These are phyloP conservation scores for Leptinotarsa juncta DNA, from an alignment of 2,888 invertebrate species.

Conservation along the genomic window DNA sequence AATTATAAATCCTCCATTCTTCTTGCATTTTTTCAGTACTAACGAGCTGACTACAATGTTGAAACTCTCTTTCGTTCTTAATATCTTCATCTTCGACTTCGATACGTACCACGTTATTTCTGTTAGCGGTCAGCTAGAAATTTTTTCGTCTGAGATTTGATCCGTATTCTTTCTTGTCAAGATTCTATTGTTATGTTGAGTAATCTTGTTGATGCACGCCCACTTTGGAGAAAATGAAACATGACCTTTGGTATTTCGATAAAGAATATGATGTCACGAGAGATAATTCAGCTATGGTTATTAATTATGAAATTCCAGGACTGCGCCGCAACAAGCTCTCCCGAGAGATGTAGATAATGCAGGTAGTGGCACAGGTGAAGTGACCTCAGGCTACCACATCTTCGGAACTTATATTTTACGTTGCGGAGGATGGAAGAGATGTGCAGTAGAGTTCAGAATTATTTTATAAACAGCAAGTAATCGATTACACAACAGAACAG, in stretches of 20 bases:
- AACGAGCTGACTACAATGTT: conserved; percentile 11
- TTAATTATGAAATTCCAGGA: conserved; percentile 1
- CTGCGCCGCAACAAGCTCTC: background rate
- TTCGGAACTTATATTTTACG: background rate
- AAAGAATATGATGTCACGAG: conserved; percentile 1
- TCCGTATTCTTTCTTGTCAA: conserved; percentile 10
- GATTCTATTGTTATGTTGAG: conserved; percentile 16
- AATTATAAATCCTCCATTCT: conserved; percentile 16
- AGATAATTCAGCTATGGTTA: conserved; percentile 2
- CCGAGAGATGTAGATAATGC: background rate
- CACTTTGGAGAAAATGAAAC: conserved; percentile 8
- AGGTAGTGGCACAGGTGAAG: background rate
- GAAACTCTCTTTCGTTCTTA: conserved; percentile 11
- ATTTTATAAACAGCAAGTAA: too few relatives aligned
- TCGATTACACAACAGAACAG: too few relatives aligned
- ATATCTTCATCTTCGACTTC: conserved; percentile 14
- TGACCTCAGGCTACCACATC: background rate
- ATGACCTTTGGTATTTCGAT: background rate
- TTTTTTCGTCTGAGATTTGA: conserved; percentile 7
- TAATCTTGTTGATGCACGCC: conserved; percentile 5
- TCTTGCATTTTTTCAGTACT: background rate
- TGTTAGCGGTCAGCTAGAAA: background rate
- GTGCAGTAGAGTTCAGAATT: too few relatives aligned
- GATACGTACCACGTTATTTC: conserved; percentile 17
- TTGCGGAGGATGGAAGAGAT: too few relatives aligned